Base-by-base conservation (phyloP, 2,888 invertebrate genomes). In the Sicus ferrugineus region DNA sequence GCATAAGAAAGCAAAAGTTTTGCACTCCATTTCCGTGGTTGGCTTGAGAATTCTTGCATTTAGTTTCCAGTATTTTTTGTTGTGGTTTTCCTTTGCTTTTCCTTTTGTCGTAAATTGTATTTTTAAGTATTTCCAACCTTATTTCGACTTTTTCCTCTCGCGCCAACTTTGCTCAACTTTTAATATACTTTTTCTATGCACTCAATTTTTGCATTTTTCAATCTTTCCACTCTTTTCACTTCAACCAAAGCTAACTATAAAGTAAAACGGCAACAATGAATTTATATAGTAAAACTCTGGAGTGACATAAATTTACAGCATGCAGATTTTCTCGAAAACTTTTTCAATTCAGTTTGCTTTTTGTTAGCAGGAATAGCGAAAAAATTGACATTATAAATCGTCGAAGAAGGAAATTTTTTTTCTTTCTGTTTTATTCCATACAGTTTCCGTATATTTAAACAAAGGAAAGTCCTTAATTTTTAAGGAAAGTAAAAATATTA, bases 1-100 rank as follows among this genome's bases (percentile, higher is more conserved):
- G 59, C 59, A n/a, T 21, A 34, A 59, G 34, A 59, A 34, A 34
- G 59, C 59, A 59, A 59, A 59, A 59, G 34, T 59, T 59, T 59
- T 34, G 59, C 34, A 34, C 34, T 34, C 34, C 59, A 21, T 34
- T 59, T 59, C 34, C 59, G 59, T 59, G 23, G 34, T 21, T 11
- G 19, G 59, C n/a, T 34, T 59, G 34, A 30, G 56, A 56, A 30
- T 56, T 56, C 56, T 56, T 56, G 30, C 56, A 56, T 56, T 56
- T 5, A 56, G 56, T 59, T 21, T 21, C 23, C 50, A n/a, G 2
- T 50, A 21, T 50, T n/a, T n/a, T 34, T 30, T 14, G 7, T 19
- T 11, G 31, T 23, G 58, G 2, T 21, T 28, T 23, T 52, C 19
- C 34, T 21, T 28, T 34, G 4, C 30, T 58, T 14, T 58, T 30